Base-by-base conservation (phyloP, 1,140 invertebrate genomes). In the Scaptomyza pallida region DNA sequence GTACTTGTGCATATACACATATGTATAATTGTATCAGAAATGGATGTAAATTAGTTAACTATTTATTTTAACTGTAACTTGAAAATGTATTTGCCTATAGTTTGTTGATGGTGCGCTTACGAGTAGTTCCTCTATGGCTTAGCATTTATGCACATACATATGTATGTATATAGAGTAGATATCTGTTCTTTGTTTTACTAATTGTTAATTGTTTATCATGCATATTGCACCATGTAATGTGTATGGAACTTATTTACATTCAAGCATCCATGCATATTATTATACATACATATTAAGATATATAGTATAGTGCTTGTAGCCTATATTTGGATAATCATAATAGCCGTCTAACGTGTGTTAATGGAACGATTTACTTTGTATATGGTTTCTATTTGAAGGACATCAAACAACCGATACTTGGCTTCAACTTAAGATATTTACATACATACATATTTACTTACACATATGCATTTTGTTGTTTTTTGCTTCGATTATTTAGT, bases 31-130 rank as follows among this genome's bases (percentile, higher is more conserved):
- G 10, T 16, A 16, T 26, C 12, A 30, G 23, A 57, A 9, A 45
- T 52, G 47, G 45, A 35, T 67, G 70, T 60, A 70, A 75, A 62
- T 70, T 81, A 72, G 61, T 72, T 77, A 82, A 40, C 43, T 81
- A 81, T 81, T 81, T 81, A 81, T 81, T 81, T 77, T 77, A 77
- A 50, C 26, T 77, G 73, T 72, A 72, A 67, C 68, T 67, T 23
- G 26, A 47, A 26, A 26, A 47, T 72, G 47, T 67, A 72, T 72
- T 59, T 64, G 71, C 63, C 37, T 80, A 57, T 47, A 62, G 52
- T 71, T 79, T 79, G 57, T 64, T 61, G 19, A 47, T 23, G 55
- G 60, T 62, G 52, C 41, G 35, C 50, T 52, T 47, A 61, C 26
- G 30, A 67, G 61, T 48, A 56, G 57, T 61, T 73, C 17, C 48